A percentile compares a stretch with the other conserved stretches of the same genome.
Evolutionary conservation across 1,140 invertebrate genomes (phyloP).

Genomic region (Drosophila sulfurigaster): DNA sequence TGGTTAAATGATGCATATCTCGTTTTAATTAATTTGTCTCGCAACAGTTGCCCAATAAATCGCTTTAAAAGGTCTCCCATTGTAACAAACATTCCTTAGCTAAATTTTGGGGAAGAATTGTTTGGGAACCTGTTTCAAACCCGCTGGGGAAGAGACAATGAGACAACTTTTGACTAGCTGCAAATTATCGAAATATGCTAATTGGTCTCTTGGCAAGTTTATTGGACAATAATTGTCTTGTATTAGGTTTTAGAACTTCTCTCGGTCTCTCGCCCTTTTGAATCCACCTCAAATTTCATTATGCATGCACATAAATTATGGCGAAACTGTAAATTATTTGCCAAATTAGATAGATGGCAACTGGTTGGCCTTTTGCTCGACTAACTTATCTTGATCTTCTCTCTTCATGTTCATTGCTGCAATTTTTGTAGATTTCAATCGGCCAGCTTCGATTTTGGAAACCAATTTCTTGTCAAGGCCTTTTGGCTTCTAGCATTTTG

Average conservation of each 20-base stretch:
- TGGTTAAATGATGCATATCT: conserved; percentile 45
- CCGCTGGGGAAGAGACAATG: conserved; percentile 23
- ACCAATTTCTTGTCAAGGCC: conserved; percentile 36
- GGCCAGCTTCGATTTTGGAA: conserved; percentile 9
- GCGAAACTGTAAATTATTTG: conserved; percentile 66
- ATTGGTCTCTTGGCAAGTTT: conserved; percentile 40
- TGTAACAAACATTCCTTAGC: background rate
- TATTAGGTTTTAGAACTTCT: conserved; percentile 50
- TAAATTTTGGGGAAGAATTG: conserved; percentile 3
- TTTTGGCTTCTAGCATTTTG: conserved; percentile 11
- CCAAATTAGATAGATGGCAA: conserved; percentile 52
- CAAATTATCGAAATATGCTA: conserved; percentile 76
- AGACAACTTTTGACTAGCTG: conserved; percentile 40
- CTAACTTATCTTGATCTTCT: conserved; percentile 24
- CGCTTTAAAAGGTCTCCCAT: background rate
- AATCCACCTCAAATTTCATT: conserved; percentile 39
- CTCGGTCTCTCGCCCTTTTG: background rate
- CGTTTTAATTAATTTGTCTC: conserved; percentile 27
- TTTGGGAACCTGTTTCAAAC: conserved; percentile 28
- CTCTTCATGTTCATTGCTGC: conserved; percentile 6
- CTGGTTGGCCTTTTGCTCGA: conserved; percentile 55
- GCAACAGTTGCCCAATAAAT: background rate
- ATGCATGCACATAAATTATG: conserved; percentile 75
- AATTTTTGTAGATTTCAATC: conserved; percentile 5
- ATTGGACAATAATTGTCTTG: conserved; percentile 51